phyloP scores from a whole-genome alignment of 2,113 vertebrate species.

The Lethenteron camtschaticum region DNA sequence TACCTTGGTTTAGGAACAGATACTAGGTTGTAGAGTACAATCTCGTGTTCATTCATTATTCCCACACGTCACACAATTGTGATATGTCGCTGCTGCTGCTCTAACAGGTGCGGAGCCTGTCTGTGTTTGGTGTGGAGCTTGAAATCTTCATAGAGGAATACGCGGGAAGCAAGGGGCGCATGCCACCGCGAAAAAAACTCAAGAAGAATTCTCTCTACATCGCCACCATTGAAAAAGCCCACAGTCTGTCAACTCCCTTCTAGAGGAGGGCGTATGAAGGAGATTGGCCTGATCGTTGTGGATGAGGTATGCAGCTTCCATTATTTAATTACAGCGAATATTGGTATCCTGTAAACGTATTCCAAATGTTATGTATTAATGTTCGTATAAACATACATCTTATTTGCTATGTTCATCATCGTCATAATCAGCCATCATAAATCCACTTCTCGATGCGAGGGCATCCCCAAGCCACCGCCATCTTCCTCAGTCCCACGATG shows the following conservation, averaged over 20 bases:
- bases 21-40: too few relatives aligned
- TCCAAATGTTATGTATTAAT: neutral
- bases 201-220: conserved; percentile 46
- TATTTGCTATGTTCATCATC: too few relatives aligned
- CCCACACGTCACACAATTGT: too few relatives aligned
- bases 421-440: too few relatives aligned
- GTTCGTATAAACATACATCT: too few relatives aligned
- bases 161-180: conserved; percentile 69
- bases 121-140: conserved; percentile 59
- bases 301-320: conserved; percentile 47
- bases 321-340: neutral
- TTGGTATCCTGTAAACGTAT: neutral
- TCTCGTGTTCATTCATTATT: too few relatives aligned
- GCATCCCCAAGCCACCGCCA: neutral
- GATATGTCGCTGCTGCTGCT: conserved; percentile 5
- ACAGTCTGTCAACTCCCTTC: conserved; percentile 72
- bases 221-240: conserved; percentile 77
- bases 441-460: too few relatives aligned
- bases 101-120: conserved; percentile 48
- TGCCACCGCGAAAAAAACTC: conserved; percentile 62
- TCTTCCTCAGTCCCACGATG: neutral
- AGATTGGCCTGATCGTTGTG: conserved; percentile 58
- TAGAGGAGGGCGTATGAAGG: conserved; percentile 37
- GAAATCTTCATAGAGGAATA: conserved; percentile 91
- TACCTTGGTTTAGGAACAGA: too few relatives aligned